Evolutionary conservation across 2,113 vertebrate species (phyloP), one percentile per base, ranked within the genome.

Genomic region (Ciconia stormi): DNA sequence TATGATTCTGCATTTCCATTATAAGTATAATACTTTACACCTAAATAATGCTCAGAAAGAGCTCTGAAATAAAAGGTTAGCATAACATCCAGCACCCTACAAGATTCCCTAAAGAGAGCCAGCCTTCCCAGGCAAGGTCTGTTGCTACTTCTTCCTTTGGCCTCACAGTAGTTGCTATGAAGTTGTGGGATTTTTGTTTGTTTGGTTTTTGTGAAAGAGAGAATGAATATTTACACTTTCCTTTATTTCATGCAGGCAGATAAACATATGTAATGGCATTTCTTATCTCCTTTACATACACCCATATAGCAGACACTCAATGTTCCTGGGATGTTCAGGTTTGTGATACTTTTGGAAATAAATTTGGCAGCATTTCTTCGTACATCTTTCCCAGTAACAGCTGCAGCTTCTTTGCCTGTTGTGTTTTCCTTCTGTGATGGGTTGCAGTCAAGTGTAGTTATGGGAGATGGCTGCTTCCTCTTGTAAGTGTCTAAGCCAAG

Each of bases 381-480:
- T 90, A 70, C 66, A 61, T 93, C 85, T 91, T 91, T 93, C 62
- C 87, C 93, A 95, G 93, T 69, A 97, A 82, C 96, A 95, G 95
- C 95, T 96, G 95, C 94, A 95, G 91, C 84, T 93, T 88, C 94
- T 93, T 87, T 94, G 94, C 95, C 93, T 95, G 89, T 97, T 97
- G 91, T 95, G 83, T 97, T 97, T 97, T 93, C 95, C 91, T 96
- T 97, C 94, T 97, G 95, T 97, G 97, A 82, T 82, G 94, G 87
- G 86, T 76, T 93, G 91, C 93, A 96, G 94, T 94, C 81, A 88
- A 96, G 89, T 82, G 91, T 82, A 79, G 92, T 84, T 96, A 27
- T 12, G 67, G 83, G 87, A 92, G 92, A 96, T 93, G 81, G 94
- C 93, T 92, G 87, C 82, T 95, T 91, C 91, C 65, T 38, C 70